Conservation (phyloP, 2,797 vertebrate species). For the Dryobates pubescens region DNA sequence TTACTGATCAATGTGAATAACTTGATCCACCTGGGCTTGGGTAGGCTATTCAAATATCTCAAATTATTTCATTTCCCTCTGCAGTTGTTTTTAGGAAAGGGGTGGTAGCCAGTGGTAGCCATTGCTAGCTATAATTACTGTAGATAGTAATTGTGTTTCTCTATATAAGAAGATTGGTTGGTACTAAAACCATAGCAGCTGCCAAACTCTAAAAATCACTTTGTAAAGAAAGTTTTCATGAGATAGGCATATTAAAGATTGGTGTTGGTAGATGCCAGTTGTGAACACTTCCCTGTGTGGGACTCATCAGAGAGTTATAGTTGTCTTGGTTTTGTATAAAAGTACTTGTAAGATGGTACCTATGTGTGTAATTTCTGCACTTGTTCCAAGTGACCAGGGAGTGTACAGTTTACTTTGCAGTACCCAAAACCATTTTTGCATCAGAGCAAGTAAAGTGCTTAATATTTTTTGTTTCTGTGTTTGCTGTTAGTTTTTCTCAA, state of each 20-base stretch:
- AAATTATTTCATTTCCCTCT: not conserved
- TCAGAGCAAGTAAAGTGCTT: not conserved
- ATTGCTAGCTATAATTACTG: not conserved
- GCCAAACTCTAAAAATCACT: not conserved
- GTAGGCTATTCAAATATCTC: too few species aligned
- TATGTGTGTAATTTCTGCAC: not conserved
- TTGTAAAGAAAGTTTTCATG: not conserved
- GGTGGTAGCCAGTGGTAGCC: not conserved
- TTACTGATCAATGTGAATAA: not conserved
- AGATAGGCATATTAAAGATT: not conserved
- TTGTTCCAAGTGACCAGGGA: not conserved
- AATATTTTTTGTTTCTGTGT: not conserved
- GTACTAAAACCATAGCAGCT: not conserved
- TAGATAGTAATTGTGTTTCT: not conserved
- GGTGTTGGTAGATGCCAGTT: not conserved
- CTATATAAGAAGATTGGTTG: not conserved
- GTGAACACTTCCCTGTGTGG: accelerated
- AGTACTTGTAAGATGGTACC: not conserved
- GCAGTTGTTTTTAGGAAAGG: not conserved
- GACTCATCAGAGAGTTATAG: too few species aligned
- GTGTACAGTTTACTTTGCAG: not conserved
- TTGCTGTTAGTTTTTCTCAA: not conserved
- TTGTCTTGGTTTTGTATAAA: not conserved
- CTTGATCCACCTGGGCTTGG: not conserved
- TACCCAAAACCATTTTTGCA: not conserved